Conservation (phyloP, 2,797 vertebrate genomes). For the Meda fulgida region DNA sequence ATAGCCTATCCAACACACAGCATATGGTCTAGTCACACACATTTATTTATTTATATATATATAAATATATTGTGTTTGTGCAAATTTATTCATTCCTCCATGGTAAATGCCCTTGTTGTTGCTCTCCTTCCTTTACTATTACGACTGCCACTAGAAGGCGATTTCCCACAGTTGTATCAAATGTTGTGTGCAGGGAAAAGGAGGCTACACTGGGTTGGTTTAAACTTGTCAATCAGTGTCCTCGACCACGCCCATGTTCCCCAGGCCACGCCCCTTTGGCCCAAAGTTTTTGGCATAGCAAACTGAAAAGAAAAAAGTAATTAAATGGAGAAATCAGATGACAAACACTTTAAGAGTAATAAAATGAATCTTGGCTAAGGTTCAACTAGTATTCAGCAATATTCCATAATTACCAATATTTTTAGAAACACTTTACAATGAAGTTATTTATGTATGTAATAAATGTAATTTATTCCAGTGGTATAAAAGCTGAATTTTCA, state of each 20-base stretch:
- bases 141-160: neutral
- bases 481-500: neutral
- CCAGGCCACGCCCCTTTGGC: slow-evolving; percentile 93
- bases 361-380: neutral
- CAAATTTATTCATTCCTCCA: neutral
- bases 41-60: too few relatives aligned
- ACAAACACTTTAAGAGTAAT: neutral
- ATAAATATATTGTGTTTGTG: neutral
- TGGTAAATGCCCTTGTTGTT: neutral
- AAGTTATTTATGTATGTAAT: neutral
- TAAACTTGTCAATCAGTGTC: slow-evolving; percentile 74
- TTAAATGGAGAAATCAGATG: neutral
- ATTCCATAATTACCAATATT: neutral
- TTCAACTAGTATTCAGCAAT: neutral
- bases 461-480: neutral
- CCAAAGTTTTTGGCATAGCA: slow-evolving; percentile 98
- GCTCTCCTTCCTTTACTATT: neutral
- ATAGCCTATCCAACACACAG: neutral
- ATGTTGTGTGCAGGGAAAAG: neutral
- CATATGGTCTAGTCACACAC: neutral
- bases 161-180: neutral
- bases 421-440: neutral
- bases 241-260: slow-evolving; percentile 88
- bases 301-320: slow-evolving; percentile 74
- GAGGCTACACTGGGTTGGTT: neutral